Conservation (phyloP, 2,113 vertebrate species). For the Xiphophorus maculatus region DNA sequence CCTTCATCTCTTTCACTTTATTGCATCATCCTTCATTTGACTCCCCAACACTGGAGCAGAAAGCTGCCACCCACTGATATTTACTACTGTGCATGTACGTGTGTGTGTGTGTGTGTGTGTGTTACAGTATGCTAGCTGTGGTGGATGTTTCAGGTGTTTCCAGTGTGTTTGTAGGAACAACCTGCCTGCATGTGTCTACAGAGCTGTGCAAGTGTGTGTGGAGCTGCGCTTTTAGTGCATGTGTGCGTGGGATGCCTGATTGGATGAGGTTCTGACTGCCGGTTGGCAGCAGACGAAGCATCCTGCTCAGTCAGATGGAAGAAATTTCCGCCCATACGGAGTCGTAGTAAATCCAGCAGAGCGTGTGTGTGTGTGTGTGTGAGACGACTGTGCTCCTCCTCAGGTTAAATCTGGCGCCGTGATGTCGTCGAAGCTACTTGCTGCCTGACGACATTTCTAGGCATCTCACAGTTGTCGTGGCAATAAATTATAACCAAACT, state of each 20-base stretch:
- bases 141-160: constrained; percentile 90
- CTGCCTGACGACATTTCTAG: constrained; percentile 40
- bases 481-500: constrained; percentile 29
- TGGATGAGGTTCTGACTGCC: constrained; percentile 47
- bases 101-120: constrained; percentile 48
- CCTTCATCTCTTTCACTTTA: constrained; percentile 67
- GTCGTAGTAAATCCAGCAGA: constrained; percentile 49
- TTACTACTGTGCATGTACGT: constrained; percentile 63
- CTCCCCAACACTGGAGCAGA: constrained; percentile 74
- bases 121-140: constrained; percentile 82
- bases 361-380: neutral
- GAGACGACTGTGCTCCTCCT: constrained; percentile 34
- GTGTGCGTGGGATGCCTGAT: constrained; percentile 60
- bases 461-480: constrained; percentile 47
- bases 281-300: constrained; percentile 83
- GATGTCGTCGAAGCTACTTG: constrained; percentile 65
- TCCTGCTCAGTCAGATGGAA: constrained; percentile 70
- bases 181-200: constrained; percentile 61
- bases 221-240: constrained; percentile 33
- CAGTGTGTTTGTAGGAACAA: constrained; percentile 90
- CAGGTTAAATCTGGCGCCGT: constrained; percentile 57
- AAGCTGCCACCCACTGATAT: constrained; percentile 89
- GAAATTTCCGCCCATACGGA: constrained; percentile 23
- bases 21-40: constrained; percentile 69
- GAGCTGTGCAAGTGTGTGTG: constrained; percentile 7